phyloP scores from a whole-genome alignment of 2,888 invertebrate genomes.

The Scaptomyza reducta region DNA sequence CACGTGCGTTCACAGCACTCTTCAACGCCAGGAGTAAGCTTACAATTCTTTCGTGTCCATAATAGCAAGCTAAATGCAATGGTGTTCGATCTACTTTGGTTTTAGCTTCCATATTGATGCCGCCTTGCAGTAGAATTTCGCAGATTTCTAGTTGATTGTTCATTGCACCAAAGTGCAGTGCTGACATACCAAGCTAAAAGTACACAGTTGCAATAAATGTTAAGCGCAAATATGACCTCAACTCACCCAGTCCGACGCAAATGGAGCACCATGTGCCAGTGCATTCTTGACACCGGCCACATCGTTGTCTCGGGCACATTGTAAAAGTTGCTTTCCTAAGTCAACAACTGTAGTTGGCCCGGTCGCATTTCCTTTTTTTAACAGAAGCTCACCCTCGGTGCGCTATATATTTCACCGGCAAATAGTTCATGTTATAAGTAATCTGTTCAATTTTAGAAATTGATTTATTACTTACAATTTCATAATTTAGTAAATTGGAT shows the following conservation, averaged over 20 bases:
- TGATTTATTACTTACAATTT: conserved; percentile 73
- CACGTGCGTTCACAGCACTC: conserved; percentile 90
- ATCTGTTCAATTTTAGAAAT: neutral
- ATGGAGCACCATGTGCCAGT: conserved; percentile 94
- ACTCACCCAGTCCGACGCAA: conserved; percentile 95
- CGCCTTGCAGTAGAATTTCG: conserved; percentile 92
- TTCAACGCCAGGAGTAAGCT: conserved; percentile 88
- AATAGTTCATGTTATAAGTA: neutral
- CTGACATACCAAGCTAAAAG: conserved; percentile 92
- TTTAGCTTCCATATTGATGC: conserved; percentile 93
- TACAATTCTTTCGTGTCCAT: conserved; percentile 91
- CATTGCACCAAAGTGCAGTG: conserved; percentile 94
- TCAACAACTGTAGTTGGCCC: conserved; percentile 86
- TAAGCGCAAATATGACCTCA: neutral
- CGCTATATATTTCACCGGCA: conserved; percentile 53
- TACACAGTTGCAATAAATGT: neutral
- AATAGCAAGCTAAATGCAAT: conserved; percentile 94
- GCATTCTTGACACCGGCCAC: conserved; percentile 90
- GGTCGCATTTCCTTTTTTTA: conserved; percentile 55
- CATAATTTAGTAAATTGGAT: conserved; percentile 77
- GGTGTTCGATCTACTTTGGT: conserved; percentile 97
- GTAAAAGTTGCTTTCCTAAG: conserved; percentile 92
- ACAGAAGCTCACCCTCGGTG: conserved; percentile 72
- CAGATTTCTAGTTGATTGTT: conserved; percentile 92
- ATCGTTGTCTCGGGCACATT: conserved; percentile 92